Evolutionary conservation across 2,797 vertebrate genomes (phyloP).

Genomic region (Podarcis lilfordi): DNA sequence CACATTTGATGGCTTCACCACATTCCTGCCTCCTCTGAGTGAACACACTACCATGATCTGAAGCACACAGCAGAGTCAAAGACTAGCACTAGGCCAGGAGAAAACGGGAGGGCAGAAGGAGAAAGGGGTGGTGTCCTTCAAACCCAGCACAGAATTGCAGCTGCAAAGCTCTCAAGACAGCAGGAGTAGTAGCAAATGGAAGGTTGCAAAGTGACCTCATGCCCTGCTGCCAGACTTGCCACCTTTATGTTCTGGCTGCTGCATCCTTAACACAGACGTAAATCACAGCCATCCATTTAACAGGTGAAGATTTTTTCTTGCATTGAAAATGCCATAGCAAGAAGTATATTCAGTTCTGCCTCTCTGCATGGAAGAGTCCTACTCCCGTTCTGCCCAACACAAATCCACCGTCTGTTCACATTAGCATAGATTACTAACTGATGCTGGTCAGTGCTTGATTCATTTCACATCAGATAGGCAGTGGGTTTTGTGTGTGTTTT

Average conservation of each 20-base stretch:
- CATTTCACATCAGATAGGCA: no score
- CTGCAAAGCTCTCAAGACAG: background rate
- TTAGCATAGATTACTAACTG: no score
- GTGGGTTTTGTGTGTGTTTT: no score
- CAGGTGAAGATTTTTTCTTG: background rate
- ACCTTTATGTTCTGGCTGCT: background rate
- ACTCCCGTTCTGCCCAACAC: background rate
- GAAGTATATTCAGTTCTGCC: background rate
- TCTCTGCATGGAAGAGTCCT: background rate
- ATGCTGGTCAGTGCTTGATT: no score
- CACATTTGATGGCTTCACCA: background rate
- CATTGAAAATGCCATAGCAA: background rate
- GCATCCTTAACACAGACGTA: background rate
- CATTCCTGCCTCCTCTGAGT: background rate
- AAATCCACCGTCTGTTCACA: background rate
- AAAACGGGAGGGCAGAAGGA: background rate
- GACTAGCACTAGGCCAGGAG: background rate
- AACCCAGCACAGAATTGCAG: background rate
- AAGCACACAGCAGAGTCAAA: no score
- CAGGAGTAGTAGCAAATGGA: background rate
- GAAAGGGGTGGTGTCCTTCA: background rate
- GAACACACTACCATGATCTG: background rate
- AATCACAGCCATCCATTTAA: background rate
- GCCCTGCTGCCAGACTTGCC: background rate
- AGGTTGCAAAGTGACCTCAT: background rate